Evolutionary conservation across 1,140 invertebrate species (phyloP), one percentile per base, ranked within the genome.

Genomic region (Lasioglossum baleicum): DNA sequence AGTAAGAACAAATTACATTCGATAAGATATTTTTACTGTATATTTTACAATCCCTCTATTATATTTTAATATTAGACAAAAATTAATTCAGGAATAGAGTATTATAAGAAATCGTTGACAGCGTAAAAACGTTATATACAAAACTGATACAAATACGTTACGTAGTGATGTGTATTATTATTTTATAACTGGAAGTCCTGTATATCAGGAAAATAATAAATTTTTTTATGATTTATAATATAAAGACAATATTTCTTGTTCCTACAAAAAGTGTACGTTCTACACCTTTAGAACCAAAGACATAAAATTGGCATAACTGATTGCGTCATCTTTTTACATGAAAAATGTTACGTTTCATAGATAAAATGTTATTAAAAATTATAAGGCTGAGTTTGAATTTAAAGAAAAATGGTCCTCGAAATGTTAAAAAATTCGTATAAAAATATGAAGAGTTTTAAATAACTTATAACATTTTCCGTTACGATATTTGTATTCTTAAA

Each of bases 1-100:
- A 20, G 48, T 35, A 75, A 75, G 31, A 40, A 13, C 31, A 53
- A n/a, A 75, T 75, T 5, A 8, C 40, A 44, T 76, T 58, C 15
- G 48, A n/a, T 20, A 63, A 26, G 22, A 51, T 20, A 69, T 35
- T 69, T 68, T 44, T 15, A 56, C 31, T 31, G 4, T 58, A 56
- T 66, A 75, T 11, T 40, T 68, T 35, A 71, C n/a, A 63, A 63
- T 71, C 61, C 63, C 70, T 77, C 53, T 71, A 71, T 64, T 51
- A 71, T 26, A 77, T 51, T 53, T 15, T 53, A 53, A 26, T 42
- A 71, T n/a, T 51, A 60, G 63, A 71, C 48, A 71, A 40, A 63
- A 70, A 13, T 69, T 2, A 20, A 51, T 31, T 61, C n/a, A 40
- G 0, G 17, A 67, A 26, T 51, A 5, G 31, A 77, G 20, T 69